These are phyloP conservation scores for Calosoma granatense DNA, from an alignment of 1,140 invertebrate species.

Conservation along the genomic window DNA sequence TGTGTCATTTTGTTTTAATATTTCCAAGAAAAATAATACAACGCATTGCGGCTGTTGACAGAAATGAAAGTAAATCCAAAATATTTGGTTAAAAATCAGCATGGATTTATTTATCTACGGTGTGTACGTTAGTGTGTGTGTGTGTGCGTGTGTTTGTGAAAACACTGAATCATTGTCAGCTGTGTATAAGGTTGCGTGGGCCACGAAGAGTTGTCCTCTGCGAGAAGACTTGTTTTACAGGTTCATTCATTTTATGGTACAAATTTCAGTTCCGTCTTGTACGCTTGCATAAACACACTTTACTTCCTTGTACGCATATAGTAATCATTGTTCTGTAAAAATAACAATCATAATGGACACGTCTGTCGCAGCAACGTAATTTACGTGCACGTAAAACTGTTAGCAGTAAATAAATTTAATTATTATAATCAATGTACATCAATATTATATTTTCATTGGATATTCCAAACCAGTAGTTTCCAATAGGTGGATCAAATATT, in stretches of 20 bases:
- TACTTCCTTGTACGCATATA: not conserved
- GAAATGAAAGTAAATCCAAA: slow-evolving; percentile 52
- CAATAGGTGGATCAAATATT: too few species aligned
- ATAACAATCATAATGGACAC: too few species aligned
- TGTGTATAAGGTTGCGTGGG: too few species aligned
- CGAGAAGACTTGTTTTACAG: not conserved
- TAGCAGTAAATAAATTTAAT: too few species aligned
- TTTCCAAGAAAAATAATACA: not conserved
- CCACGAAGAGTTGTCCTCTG: not conserved
- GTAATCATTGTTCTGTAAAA: too few species aligned
- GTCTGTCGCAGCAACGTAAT: too few species aligned
- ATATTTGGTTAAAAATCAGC: slow-evolving; percentile 25
- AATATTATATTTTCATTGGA: too few species aligned
- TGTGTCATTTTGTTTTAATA: too few species aligned
- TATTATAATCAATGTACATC: too few species aligned
- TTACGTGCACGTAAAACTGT: too few species aligned
- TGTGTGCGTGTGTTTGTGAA: not conserved
- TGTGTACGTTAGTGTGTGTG: too few species aligned
- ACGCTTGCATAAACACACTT: not conserved
- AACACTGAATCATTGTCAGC: not conserved
- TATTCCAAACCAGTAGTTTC: too few species aligned
- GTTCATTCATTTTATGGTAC: not conserved
- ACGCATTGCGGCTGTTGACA: slow-evolving; percentile 45
- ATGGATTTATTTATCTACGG: not conserved
- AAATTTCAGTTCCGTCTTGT: not conserved